phyloP scores from a whole-genome alignment of 2,113 vertebrate genomes.

The Lamprotornis superbus region DNA sequence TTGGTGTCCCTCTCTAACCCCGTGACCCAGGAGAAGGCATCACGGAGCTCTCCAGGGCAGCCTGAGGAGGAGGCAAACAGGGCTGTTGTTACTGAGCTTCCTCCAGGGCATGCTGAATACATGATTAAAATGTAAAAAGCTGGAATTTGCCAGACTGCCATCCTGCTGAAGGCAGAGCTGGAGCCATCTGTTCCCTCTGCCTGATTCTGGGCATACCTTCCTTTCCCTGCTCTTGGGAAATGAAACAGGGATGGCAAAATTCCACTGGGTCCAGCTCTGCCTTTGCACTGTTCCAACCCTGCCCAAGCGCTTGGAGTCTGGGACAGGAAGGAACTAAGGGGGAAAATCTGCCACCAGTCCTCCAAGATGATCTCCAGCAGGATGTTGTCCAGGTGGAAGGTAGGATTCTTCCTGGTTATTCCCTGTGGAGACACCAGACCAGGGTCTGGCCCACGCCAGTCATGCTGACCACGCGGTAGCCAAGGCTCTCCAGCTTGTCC shows the following conservation, averaged over 20 bases:
- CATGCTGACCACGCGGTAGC: slow-evolving; percentile 90
- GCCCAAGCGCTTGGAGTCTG: not conserved
- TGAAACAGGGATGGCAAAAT: not conserved
- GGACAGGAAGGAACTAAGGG: not conserved
- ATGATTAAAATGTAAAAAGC: not conserved
- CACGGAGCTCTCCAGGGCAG: not conserved
- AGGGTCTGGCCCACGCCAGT: slow-evolving; percentile 95
- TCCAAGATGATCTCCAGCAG: not conserved
- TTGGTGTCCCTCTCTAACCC: not conserved
- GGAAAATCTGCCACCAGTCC: not conserved
- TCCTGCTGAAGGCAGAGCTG: not conserved
- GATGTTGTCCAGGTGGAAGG: rapidly evolving
- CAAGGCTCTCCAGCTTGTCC: slow-evolving; percentile 90
- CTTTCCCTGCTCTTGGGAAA: not conserved
- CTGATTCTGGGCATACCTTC: not conserved
- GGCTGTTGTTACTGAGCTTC: not conserved
- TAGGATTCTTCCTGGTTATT: slow-evolving; percentile 14
- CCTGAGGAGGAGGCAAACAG: not conserved
- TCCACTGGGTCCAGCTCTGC: not conserved
- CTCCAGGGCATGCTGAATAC: not conserved
- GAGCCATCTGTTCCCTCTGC: not conserved
- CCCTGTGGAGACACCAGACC: slow-evolving; percentile 97
- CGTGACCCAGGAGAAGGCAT: not conserved
- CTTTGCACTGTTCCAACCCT: rapidly evolving
- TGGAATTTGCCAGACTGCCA: not conserved